Conservation (phyloP, 1,140 invertebrate genomes). For the Ooceraea biroi region DNA sequence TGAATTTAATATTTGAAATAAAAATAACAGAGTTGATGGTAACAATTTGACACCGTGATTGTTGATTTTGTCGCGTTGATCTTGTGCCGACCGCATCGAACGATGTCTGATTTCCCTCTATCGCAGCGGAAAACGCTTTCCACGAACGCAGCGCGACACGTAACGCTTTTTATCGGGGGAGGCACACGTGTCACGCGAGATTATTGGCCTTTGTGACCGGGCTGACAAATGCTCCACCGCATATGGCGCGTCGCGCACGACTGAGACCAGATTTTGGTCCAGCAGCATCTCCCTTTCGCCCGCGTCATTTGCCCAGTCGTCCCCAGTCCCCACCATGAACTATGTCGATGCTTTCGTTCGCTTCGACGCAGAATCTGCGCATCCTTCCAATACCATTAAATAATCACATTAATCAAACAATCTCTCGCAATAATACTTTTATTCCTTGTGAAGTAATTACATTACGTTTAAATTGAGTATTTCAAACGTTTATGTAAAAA, state of each 20-base stretch:
- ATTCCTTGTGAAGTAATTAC: background rate
- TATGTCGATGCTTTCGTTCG: conserved; percentile 16
- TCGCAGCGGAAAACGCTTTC: conserved; percentile 36
- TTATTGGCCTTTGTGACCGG: conserved; percentile 77
- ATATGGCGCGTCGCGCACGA: conserved; percentile 84
- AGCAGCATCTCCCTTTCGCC: conserved; percentile 71
- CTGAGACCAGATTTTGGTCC: conserved; percentile 80
- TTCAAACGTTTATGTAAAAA: background rate
- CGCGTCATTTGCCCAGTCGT: conserved; percentile 2
- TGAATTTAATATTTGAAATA: background rate
- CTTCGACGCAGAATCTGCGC: conserved; percentile 71
- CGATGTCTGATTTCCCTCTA: conserved; percentile 22
- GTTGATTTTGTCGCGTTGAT: background rate
- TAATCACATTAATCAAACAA: background rate
- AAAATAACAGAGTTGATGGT: background rate
- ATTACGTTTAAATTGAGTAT: background rate
- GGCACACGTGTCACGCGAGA: conserved; percentile 80
- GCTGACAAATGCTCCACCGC: conserved; percentile 81
- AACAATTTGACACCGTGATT: background rate
- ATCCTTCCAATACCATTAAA: conserved; percentile 24
- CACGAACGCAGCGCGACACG: conserved; percentile 64
- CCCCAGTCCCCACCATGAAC: conserved; percentile 35
- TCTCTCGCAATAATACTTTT: conserved; percentile 19
- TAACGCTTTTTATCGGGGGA: conserved; percentile 78
- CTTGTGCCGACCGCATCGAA: background rate